Conservation (phyloP, 2,797 vertebrate species). For the Lerista edwardsae region DNA sequence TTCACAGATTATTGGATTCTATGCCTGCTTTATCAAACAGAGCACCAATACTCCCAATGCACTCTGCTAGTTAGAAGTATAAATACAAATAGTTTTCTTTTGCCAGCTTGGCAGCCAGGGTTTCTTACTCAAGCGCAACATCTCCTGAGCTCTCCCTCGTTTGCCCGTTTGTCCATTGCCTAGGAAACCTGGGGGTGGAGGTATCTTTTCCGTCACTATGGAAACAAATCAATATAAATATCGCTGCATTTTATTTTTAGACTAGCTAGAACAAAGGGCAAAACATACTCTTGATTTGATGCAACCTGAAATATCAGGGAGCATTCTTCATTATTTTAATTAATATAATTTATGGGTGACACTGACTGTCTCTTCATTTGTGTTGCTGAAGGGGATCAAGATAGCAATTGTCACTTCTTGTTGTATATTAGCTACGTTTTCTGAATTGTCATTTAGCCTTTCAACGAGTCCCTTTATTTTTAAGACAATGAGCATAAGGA, state of each 20-base stretch:
- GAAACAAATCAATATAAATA: conserved; percentile 73
- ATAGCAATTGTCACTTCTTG: conserved; percentile 55
- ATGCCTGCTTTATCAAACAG: background rate
- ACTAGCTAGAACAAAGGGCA: conserved; percentile 53
- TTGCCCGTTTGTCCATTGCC: conserved; percentile 65
- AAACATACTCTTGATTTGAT: conserved; percentile 25
- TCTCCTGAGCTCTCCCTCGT: conserved; percentile 52
- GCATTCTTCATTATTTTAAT: conserved; percentile 60
- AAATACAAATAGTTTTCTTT: conserved; percentile 32
- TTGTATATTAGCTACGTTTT: conserved; percentile 56
- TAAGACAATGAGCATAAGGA: conserved; percentile 39
- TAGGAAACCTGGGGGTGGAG: conserved; percentile 66
- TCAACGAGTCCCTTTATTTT: conserved; percentile 46
- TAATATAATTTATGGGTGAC: conserved; percentile 57
- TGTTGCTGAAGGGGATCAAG: conserved; percentile 44
- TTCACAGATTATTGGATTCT: background rate
- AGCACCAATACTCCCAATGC: background rate
- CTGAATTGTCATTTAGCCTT: conserved; percentile 35
- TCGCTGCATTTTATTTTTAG: conserved; percentile 71
- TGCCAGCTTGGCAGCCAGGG: conserved; percentile 29
- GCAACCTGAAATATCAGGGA: conserved; percentile 35
- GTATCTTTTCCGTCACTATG: conserved; percentile 67
- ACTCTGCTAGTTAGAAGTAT: background rate
- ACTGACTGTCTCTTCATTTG: conserved; percentile 45
- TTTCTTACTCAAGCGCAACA: conserved; percentile 55